Percentiles rank a stretch among this genome's conserved stretches.
phyloP scores from a whole-genome alignment of 2,113 vertebrate genomes.

The Microtus richardsoni region DNA sequence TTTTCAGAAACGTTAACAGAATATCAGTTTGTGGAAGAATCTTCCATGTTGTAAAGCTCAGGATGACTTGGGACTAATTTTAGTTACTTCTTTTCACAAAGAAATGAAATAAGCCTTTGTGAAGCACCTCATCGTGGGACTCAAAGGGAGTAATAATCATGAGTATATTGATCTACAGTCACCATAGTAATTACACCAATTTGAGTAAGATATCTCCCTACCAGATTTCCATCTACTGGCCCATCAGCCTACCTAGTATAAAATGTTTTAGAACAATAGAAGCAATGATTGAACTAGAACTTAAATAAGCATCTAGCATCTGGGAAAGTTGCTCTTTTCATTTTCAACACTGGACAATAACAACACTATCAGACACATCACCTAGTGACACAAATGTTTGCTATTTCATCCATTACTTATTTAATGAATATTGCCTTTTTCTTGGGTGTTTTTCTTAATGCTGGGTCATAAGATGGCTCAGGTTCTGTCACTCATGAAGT shows the following conservation, averaged over 20 bases:
- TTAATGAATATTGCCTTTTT: neutral
- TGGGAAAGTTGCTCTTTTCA: constrained; percentile 8
- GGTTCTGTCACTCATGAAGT: neutral
- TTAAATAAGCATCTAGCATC: neutral
- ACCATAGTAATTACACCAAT: constrained; percentile 61
- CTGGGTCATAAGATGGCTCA: neutral
- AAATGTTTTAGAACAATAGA: constrained; percentile 60
- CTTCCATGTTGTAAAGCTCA: constrained; percentile 54
- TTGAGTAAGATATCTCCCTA: neutral
- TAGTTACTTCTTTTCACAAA: constrained; percentile 68
- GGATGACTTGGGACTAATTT: constrained; percentile 67
- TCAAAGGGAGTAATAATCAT: constrained; percentile 64
- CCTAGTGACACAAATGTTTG: neutral
- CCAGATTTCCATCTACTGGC: constrained; percentile 39
- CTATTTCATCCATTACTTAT: neutral
- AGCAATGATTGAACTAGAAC: neutral
- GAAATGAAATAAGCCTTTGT: constrained; percentile 64
- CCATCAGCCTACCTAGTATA: neutral
- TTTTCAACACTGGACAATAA: neutral
- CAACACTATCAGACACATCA: neutral
- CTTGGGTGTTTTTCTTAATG: neutral
- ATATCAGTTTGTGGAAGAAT: neutral
- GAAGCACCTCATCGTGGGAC: constrained; percentile 43
- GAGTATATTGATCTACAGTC: constrained; percentile 50
- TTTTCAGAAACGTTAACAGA: constrained; percentile 50